Conservation (phyloP, 2,888 invertebrate species). For the Caenorhabditis sp. region DNA sequence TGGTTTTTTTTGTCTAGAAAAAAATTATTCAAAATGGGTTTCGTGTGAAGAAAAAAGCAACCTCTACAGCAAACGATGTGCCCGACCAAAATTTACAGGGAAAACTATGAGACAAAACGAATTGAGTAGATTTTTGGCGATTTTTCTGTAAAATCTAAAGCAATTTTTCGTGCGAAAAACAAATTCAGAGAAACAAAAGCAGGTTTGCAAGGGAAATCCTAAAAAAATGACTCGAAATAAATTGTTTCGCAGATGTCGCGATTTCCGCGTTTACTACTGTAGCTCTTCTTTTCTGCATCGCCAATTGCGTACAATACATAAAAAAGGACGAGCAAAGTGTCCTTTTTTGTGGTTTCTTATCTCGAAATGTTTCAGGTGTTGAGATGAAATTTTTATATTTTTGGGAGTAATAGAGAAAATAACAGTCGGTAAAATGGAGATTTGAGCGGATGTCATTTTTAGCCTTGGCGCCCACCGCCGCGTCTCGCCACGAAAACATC, state of each 20-base stretch:
- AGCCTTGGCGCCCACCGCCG: too few species aligned
- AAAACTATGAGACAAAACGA: conserved; percentile 19
- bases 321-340: neutral
- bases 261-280: conserved; percentile 29
- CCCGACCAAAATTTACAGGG: conserved; percentile 20
- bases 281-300: conserved; percentile 9
- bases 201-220: conserved; percentile 13
- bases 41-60: neutral
- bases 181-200: neutral
- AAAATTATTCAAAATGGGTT: too few species aligned
- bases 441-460: too few species aligned
- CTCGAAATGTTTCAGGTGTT: too few species aligned
- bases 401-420: too few species aligned
- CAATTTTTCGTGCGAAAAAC: neutral
- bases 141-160: conserved; percentile 7
- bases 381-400: too few species aligned
- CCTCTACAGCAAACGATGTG: conserved; percentile 23
- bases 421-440: too few species aligned
- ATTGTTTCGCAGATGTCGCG: neutral
- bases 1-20: neutral
- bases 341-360: neutral
- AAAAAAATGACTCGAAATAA: conserved; percentile 4
- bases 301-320: neutral
- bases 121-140: conserved; percentile 26
- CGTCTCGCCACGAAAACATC: too few species aligned